These are phyloP conservation scores for Carabus problematicus DNA, from an alignment of 2,888 invertebrate species.

Conservation along the genomic window DNA sequence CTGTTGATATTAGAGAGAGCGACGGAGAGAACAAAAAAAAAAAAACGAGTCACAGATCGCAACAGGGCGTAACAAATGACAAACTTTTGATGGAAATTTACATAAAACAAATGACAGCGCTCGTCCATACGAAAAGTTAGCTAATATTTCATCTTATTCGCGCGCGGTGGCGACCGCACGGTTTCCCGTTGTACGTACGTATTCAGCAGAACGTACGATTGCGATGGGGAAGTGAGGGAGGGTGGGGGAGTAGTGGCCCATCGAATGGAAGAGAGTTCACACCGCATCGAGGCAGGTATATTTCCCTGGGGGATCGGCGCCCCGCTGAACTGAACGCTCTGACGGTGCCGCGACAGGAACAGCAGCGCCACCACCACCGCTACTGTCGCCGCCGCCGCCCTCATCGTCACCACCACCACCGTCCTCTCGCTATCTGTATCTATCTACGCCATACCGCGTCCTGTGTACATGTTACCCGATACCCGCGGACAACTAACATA, in stretches of 20 bases:
- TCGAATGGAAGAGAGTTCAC: conserved; percentile 44
- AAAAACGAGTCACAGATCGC: background rate
- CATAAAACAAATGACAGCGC: conserved; percentile 62
- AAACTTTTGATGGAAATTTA: conserved; percentile 61
- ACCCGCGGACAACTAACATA: no score
- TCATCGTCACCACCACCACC: background rate
- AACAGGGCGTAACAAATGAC: conserved; percentile 54
- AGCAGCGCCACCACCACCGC: background rate
- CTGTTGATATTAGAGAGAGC: no score
- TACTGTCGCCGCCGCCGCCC: no score
- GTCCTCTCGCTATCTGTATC: background rate
- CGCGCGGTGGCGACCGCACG: conserved; percentile 43
- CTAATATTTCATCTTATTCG: conserved; percentile 57
- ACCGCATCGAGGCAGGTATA: conserved; percentile 54
- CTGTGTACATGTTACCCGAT: background rate
- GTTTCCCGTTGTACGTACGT: background rate
- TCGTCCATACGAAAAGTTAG: conserved; percentile 62
- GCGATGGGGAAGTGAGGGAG: conserved; percentile 7
- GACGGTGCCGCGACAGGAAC: conserved; percentile 10
- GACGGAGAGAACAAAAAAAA: no score
- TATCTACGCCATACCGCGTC: background rate
- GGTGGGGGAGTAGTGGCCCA: conserved; percentile 1
- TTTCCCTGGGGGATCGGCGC: conserved; percentile 54
- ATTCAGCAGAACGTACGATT: conserved; percentile 6
- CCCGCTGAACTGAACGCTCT: conserved; percentile 7